Base-by-base conservation (phyloP, 1,140 invertebrate species). In the Platorchestia sp. region DNA sequence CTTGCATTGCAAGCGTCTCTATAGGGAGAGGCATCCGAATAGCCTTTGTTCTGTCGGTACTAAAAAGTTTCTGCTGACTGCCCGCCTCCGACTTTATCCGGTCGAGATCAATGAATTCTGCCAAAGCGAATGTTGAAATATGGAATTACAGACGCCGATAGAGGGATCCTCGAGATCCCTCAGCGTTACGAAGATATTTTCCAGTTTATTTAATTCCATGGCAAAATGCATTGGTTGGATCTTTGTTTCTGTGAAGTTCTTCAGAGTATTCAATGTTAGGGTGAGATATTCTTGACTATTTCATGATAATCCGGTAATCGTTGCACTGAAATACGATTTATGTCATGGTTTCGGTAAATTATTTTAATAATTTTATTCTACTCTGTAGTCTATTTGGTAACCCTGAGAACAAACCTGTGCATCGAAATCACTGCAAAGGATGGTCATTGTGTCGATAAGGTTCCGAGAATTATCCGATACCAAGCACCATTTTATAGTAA, bases 31-130 rank as follows among this genome's bases (percentile, higher is more conserved):
- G n/a, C 41, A 5, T 42, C 41, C 3, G 27, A 44, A 89, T 42
- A 89, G 87, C n/a, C 36, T 14, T 89, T 42, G 36, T 89, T 89
- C 43, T 10, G 36, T 0, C 87, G 5, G 41, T 14, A 42, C 87
- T 42, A 89, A 89, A 89, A 89, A 89, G 87, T 89, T 89, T 89
- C 87, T 89, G n/a, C 43, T 89, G 87, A 89, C 87, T 10, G 14
- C 27, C 27, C 41, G 22, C 87, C 14, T 14, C 14, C 6, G 87
- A 44, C 43, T 89, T 89, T 89, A 89, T 89, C 41, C 41, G n/a
- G 41, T 42, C 36, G 43, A 44, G 87, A 89, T 89, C 87, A 89
- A 44, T 89, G 87, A 89, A 89, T 3, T 89, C 41, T 6, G 87
- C 22, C 59, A 3, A 75, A 75, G 59, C 36, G 59, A 75, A 75